phyloP scores from a whole-genome alignment of 2,113 vertebrate species.

The Anoura caudifer region DNA sequence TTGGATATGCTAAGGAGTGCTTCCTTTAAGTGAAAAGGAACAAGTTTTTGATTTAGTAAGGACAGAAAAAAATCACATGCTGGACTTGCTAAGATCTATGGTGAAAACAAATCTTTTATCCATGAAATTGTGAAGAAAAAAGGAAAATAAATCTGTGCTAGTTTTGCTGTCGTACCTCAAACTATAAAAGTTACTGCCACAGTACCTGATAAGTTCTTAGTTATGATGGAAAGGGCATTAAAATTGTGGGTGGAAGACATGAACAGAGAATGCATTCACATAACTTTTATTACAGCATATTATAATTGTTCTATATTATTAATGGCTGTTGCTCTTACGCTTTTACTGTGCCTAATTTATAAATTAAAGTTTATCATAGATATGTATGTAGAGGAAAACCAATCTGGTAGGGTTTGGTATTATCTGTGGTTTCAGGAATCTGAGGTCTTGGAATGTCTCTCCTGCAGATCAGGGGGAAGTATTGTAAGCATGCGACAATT shows the following conservation, averaged over 20 bases:
- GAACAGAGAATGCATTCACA: too few species aligned
- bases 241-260: not conserved
- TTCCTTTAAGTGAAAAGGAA: not conserved
- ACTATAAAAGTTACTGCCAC: not conserved
- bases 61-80: not conserved
- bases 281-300: too few species aligned
- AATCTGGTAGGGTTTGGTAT: too few species aligned
- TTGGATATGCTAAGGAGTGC: not conserved
- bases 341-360: too few species aligned
- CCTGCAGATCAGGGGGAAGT: not conserved
- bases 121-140: not conserved
- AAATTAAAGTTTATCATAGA: too few species aligned
- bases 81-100: not conserved
- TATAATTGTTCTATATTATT: too few species aligned
- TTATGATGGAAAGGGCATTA: not conserved
- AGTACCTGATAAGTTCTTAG: not conserved
- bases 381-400: too few species aligned
- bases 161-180: not conserved
- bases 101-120: not conserved
- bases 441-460: too few species aligned
- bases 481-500: not conserved
- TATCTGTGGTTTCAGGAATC: too few species aligned
- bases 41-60: not conserved
- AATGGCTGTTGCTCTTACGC: too few species aligned
- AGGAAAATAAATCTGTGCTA: not conserved